Percentiles rank a stretch among this genome's conserved stretches.
phyloP scores from a whole-genome alignment of 2,113 vertebrate species.

The Melozone crissalis region DNA sequence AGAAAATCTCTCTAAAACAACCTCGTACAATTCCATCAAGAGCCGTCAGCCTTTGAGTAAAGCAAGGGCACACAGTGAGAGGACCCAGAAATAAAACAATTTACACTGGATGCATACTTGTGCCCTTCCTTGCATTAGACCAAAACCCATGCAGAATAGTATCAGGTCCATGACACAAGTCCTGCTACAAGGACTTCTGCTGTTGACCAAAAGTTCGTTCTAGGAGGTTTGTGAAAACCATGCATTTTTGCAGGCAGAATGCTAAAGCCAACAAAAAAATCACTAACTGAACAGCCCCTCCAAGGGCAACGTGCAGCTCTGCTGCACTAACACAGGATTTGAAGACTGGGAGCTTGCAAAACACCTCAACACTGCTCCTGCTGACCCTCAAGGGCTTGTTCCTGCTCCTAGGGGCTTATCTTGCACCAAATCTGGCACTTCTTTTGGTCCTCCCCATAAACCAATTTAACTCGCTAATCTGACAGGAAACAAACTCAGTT shows the following conservation, averaged over 20 bases:
- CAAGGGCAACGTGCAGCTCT: accelerated
- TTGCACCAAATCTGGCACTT: constrained; percentile 41
- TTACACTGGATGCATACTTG: not conserved
- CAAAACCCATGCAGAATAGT: not conserved
- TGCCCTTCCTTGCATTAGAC: not conserved
- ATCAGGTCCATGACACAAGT: not conserved
- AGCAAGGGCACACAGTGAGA: not conserved
- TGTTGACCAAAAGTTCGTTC: not conserved
- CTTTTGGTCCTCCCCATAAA: not conserved
- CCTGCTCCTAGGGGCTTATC: constrained; percentile 39
- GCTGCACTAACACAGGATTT: not conserved
- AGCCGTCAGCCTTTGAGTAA: not conserved
- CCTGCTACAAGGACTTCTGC: not conserved
- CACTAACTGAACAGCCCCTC: not conserved
- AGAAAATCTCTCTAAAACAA: not conserved
- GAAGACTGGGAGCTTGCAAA: not conserved
- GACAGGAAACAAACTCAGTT: constrained; percentile 59
- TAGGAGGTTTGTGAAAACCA: not conserved
- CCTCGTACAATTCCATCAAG: accelerated
- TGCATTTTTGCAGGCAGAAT: not conserved
- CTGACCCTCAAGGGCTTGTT: constrained; percentile 18
- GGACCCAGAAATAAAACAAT: not conserved
- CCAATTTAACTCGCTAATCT: constrained; percentile 54
- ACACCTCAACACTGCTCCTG: not conserved
- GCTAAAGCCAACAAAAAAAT: not conserved